Conservation (phyloP, 1,140 invertebrate genomes). For the Fopius arisanus region DNA sequence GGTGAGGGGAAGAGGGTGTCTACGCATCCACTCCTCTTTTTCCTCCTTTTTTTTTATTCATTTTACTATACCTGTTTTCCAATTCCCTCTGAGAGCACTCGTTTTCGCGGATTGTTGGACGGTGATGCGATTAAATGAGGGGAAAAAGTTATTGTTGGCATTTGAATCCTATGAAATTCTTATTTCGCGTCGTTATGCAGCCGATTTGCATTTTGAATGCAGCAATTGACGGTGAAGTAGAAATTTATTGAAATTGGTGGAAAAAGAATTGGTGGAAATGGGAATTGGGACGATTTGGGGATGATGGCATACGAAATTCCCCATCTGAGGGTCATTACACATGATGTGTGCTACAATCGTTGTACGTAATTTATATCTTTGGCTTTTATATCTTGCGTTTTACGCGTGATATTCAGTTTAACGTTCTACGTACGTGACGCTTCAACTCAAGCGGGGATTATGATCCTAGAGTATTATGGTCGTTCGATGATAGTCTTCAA, state of each 20-base stretch:
- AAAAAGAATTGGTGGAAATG: not conserved
- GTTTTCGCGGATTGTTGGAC: not conserved
- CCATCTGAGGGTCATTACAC: not conserved
- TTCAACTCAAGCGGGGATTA: constrained; percentile 33
- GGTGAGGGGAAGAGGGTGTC: too few species aligned
- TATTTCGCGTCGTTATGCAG: not conserved
- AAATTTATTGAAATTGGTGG: not conserved
- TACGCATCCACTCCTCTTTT: too few species aligned
- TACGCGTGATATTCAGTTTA: constrained; percentile 27
- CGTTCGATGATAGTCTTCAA: constrained; percentile 1
- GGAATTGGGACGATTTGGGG: not conserved
- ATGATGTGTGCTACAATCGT: constrained; percentile 1
- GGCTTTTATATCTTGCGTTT: constrained; percentile 3
- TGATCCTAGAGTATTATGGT: constrained; percentile 25
- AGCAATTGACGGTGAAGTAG: too few species aligned
- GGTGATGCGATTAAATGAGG: not conserved
- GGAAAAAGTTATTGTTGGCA: not conserved
- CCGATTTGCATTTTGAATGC: not conserved
- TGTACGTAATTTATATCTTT: constrained; percentile 10
- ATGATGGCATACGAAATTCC: not conserved
- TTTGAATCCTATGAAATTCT: not conserved
- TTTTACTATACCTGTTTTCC: constrained; percentile 4
- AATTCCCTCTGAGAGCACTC: not conserved
- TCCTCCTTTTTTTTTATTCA: constrained; percentile 13
- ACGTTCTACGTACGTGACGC: constrained; percentile 33